Conservation (phyloP, 2,797 vertebrate genomes). For the Microchirus variegatus region DNA sequence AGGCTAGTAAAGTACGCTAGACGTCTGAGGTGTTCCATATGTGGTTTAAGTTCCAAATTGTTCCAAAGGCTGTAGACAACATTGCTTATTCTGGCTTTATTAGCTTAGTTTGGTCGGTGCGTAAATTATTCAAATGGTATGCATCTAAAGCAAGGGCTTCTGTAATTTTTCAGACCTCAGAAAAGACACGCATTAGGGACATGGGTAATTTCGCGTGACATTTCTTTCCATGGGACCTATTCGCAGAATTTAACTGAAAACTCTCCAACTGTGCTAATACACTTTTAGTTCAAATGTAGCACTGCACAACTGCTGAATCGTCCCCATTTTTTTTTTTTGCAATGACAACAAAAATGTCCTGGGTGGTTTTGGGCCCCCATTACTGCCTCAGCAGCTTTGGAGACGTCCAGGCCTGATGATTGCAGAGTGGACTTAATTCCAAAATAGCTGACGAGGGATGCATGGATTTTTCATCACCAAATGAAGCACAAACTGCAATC, state of each 20-base stretch:
- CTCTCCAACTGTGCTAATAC: conserved; percentile 10
- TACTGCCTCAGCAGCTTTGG: conserved; percentile 14
- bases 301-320: conserved; percentile 11
- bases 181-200: conserved; percentile 15
- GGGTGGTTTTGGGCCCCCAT: conserved; percentile 26
- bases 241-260: not conserved
- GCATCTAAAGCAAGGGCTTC: conserved; percentile 37
- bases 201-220: not conserved
- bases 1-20: conserved; percentile 70
- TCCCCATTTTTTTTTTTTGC: conserved; percentile 21
- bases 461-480: conserved; percentile 30
- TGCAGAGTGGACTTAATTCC: conserved; percentile 14
- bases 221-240: conserved; percentile 3
- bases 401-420: conserved; percentile 11
- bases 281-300: conserved; percentile 3
- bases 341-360: not conserved
- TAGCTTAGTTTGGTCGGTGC: conserved; percentile 38
- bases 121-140: conserved; percentile 56
- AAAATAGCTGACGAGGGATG: conserved; percentile 18
- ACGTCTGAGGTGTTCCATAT: conserved; percentile 76
- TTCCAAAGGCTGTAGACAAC: conserved; percentile 62
- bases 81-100: conserved; percentile 64
- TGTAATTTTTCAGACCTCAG: conserved; percentile 25
- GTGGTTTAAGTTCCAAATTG: conserved; percentile 51
- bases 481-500: conserved; percentile 34